These are phyloP conservation scores for Cassiopea andromeda DNA, from an alignment of 30 jellyfish, hydroid and myxozoan species.

Conservation along the genomic window DNA sequence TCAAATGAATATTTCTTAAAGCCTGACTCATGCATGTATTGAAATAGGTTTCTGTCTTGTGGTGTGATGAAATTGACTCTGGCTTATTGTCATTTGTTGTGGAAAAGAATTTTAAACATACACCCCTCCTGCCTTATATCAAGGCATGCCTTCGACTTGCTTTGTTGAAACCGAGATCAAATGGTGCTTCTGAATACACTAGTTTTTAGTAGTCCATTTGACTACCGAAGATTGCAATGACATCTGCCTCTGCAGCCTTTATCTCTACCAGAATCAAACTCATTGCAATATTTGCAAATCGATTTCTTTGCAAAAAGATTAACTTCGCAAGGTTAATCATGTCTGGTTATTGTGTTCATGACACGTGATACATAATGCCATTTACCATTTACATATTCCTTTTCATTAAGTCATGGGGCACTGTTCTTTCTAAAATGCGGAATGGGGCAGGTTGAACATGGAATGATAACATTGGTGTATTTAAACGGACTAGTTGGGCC, in stretches of 20 bases:
- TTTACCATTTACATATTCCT: constrained; percentile 8
- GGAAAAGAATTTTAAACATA: neutral
- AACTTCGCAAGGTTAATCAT: constrained; percentile 4
- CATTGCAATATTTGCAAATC: constrained; percentile 3
- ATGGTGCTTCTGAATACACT: neutral
- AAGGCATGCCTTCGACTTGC: neutral
- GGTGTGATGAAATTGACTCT: no score
- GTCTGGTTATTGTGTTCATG: constrained; percentile 5
- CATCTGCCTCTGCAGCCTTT: neutral
- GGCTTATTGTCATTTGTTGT: no score
- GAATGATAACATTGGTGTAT: neutral
- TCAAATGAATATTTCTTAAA: neutral
- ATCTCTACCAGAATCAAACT: neutral
- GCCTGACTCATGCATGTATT: neutral
- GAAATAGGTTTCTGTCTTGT: neutral
- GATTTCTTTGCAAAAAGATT: constrained; percentile 4
- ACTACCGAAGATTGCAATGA: neutral
- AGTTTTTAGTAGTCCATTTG: neutral
- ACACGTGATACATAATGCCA: constrained; percentile 25
- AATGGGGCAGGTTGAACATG: neutral
- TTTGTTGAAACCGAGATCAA: neutral
- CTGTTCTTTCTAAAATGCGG: neutral
- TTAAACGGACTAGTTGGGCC: neutral
- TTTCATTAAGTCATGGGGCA: neutral
- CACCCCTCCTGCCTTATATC: neutral